Percentiles rank a stretch among this genome's conserved stretches.
Evolutionary conservation across 23 tunicate species (phyloP).

Genomic region (Styela clava): DNA sequence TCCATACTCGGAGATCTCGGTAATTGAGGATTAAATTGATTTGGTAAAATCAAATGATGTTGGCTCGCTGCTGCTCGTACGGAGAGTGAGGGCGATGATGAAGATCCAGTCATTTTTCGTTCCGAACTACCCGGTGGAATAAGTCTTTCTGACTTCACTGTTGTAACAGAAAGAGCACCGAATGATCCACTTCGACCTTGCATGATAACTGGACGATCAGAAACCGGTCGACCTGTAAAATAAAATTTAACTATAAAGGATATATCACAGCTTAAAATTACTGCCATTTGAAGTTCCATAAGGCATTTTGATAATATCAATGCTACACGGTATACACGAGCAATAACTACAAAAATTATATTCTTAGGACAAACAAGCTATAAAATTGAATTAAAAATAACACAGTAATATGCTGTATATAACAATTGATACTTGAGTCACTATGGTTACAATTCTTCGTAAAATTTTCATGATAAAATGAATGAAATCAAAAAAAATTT

Average conservation of each 20-base stretch:
- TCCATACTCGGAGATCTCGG: conserved; percentile 77
- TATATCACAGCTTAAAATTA: neutral
- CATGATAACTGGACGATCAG: conserved; percentile 61
- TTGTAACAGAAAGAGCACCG: conserved; percentile 28
- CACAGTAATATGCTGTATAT: too few relatives aligned
- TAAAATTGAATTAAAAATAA: too few relatives aligned
- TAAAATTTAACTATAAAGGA: neutral
- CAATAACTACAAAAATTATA: too few relatives aligned
- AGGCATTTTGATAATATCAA: too few relatives aligned
- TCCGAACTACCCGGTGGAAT: neutral
- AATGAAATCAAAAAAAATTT: too few relatives aligned
- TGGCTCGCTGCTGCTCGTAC: neutral
- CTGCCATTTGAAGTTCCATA: neutral
- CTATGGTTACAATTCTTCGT: too few relatives aligned
- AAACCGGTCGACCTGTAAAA: neutral
- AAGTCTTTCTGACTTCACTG: neutral
- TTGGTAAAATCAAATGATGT: conserved; percentile 57
- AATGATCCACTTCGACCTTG: conserved; percentile 56
- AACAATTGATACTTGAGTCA: too few relatives aligned
- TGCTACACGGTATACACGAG: too few relatives aligned
- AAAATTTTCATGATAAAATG: too few relatives aligned
- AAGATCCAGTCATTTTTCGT: neutral
- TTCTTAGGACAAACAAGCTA: too few relatives aligned
- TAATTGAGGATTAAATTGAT: conserved; percentile 54
- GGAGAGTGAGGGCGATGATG: conserved; percentile 24